phyloP scores from a whole-genome alignment of 2,797 vertebrate genomes.

The Ambastaia sidthimunki region DNA sequence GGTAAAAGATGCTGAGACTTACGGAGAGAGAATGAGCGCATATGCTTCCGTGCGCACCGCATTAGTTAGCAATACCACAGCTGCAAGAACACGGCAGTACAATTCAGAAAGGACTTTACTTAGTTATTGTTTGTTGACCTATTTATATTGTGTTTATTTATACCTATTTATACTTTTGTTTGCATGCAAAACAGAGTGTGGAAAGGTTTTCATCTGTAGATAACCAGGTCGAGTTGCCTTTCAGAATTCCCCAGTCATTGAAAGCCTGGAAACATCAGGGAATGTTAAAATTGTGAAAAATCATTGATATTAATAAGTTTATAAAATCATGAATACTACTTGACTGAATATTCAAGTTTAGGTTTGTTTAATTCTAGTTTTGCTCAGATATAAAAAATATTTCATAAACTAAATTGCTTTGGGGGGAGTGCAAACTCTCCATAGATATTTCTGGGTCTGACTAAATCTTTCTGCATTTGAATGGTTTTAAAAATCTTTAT shows the following conservation, averaged over 20 bases:
- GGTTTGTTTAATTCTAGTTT: not conserved
- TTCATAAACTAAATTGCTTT: not conserved
- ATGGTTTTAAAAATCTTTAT: not conserved
- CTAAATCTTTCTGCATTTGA: not conserved
- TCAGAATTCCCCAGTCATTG: not conserved
- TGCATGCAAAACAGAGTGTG: not conserved
- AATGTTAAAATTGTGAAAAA: not conserved
- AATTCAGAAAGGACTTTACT: not conserved
- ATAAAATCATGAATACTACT: not conserved
- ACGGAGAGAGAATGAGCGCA: conserved; percentile 23
- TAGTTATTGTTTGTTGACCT: not conserved
- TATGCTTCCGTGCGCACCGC: not conserved
- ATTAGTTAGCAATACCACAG: conserved; percentile 20
- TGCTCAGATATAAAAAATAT: not conserved
- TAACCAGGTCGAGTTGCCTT: not conserved
- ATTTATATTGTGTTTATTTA: not conserved
- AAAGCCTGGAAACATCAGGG: not conserved
- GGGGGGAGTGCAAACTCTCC: not conserved
- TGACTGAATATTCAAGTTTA: not conserved
- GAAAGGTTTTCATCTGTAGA: not conserved
- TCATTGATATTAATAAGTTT: not conserved
- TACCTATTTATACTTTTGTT: not conserved
- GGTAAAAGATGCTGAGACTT: conserved; percentile 44
- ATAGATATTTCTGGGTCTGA: not conserved
- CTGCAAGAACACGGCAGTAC: not conserved